phyloP scores from a whole-genome alignment of 2,797 vertebrate genomes.

The Danio kyathit region DNA sequence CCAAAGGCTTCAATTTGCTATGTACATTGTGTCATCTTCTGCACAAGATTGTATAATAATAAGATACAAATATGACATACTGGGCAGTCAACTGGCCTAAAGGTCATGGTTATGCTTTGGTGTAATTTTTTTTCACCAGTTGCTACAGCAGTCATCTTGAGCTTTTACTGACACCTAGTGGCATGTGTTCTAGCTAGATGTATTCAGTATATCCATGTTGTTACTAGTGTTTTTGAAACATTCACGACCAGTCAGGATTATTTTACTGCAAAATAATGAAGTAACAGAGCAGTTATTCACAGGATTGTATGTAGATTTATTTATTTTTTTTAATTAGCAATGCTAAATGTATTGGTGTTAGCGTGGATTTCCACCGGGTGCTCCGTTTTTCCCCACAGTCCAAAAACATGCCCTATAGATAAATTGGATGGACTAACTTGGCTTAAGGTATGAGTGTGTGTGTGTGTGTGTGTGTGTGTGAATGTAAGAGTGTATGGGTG shows the following conservation, averaged over 20 bases:
- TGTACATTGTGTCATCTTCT: constrained; percentile 35
- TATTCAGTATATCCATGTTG: too few relatives aligned
- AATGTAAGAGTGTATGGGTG: too few relatives aligned
- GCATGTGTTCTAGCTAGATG: not conserved
- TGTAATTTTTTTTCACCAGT: not conserved
- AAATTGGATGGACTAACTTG: too few relatives aligned
- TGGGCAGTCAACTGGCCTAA: not conserved
- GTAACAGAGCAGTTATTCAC: not conserved
- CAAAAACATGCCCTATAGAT: too few relatives aligned
- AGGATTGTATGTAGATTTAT: too few relatives aligned
- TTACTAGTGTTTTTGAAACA: not conserved
- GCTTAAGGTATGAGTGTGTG: too few relatives aligned
- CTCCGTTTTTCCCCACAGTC: too few relatives aligned
- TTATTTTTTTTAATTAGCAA: not conserved
- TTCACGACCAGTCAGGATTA: not conserved
- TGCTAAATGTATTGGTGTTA: not conserved
- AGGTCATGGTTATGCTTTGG: not conserved
- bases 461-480: too few relatives aligned
- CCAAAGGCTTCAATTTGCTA: constrained; percentile 43
- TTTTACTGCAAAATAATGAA: not conserved
- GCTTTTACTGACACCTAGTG: constrained; percentile 19
- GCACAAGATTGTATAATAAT: not conserved
- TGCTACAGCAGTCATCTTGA: not conserved
- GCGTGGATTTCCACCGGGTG: too few relatives aligned
- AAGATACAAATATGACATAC: too few relatives aligned